Percentiles rank a stretch among this genome's conserved stretches.
Evolutionary conservation across 2,797 vertebrate genomes (phyloP).

Genomic region (Brotula barbata): DNA sequence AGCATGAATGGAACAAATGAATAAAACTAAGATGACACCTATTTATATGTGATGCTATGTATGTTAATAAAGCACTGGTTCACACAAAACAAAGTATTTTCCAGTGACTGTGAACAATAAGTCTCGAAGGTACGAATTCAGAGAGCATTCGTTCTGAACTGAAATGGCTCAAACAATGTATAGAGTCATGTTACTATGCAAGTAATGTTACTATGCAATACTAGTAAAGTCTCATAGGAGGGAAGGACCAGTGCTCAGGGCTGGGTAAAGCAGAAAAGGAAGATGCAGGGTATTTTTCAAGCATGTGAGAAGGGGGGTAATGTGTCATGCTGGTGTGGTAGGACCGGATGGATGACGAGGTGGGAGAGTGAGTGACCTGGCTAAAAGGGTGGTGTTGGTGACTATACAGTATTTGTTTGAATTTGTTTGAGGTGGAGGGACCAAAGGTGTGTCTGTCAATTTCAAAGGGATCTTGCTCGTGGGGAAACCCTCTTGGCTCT

Average conservation of each 20-base stretch:
- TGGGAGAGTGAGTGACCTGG: conserved; percentile 41
- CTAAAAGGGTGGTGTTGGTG: conserved; percentile 52
- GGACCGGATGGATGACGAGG: conserved; percentile 29
- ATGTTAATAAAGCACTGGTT: conserved; percentile 23
- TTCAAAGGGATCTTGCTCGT: conserved; percentile 35
- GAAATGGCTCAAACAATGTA: background rate
- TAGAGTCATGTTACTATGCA: too few relatives aligned
- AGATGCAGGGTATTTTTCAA: conserved; percentile 54
- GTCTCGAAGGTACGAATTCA: conserved; percentile 19
- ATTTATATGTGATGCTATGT: conserved; percentile 6
- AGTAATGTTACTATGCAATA: conserved; percentile 4
- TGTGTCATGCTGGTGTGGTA: conserved; percentile 45
- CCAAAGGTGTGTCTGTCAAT: conserved; percentile 21
- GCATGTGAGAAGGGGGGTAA: conserved; percentile 65
- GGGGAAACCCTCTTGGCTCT: conserved; percentile 18
- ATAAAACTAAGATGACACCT: conserved; percentile 3
- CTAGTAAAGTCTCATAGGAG: conserved; percentile 78
- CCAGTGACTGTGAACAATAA: conserved; percentile 14
- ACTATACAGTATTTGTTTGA: conserved; percentile 28
- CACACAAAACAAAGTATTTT: conserved; percentile 14
- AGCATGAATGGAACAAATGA: conserved; percentile 19
- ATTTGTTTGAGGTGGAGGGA: conserved; percentile 31
- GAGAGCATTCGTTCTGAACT: background rate
- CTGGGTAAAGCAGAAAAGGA: conserved; percentile 46
- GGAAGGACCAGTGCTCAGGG: conserved; percentile 74